Conservation (phyloP, 2,113 vertebrate genomes). For the Todiramphus saurophagus region DNA sequence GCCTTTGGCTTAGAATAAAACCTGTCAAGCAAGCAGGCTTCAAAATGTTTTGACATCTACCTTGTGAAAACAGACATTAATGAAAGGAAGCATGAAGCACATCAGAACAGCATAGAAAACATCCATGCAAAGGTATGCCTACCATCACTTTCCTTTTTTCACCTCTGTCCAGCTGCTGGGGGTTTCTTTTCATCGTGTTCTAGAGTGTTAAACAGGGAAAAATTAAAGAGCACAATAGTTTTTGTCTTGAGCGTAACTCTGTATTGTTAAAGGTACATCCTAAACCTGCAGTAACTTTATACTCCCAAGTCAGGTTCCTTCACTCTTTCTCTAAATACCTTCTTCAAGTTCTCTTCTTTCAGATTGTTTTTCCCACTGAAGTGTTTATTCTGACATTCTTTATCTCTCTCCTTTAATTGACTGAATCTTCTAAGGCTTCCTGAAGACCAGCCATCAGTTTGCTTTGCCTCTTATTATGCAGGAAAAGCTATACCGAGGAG, state of each 20-base stretch:
- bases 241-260: neutral
- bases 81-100: constrained; percentile 34
- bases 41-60: constrained; percentile 60
- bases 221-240: neutral
- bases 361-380: neutral
- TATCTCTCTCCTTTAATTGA: neutral
- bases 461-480: neutral
- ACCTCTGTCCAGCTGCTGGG: neutral
- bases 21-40: constrained; percentile 51
- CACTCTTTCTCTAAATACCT: neutral
- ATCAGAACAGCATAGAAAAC: constrained; percentile 52
- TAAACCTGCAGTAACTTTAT: neutral
- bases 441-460: neutral
- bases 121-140: constrained; percentile 60
- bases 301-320: neutral
- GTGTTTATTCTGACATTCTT: neutral
- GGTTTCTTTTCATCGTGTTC: neutral
- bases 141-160: neutral
- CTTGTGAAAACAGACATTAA: constrained; percentile 56
- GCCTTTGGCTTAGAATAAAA: constrained; percentile 69
- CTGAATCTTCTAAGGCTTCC: neutral
- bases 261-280: neutral
- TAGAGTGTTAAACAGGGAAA: neutral
- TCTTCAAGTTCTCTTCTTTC: neutral
- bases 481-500: neutral